A percentile compares a stretch with the other conserved stretches of the same genome.
phyloP scores from a whole-genome alignment of 2,888 invertebrate genomes.

The Neria commutata region DNA sequence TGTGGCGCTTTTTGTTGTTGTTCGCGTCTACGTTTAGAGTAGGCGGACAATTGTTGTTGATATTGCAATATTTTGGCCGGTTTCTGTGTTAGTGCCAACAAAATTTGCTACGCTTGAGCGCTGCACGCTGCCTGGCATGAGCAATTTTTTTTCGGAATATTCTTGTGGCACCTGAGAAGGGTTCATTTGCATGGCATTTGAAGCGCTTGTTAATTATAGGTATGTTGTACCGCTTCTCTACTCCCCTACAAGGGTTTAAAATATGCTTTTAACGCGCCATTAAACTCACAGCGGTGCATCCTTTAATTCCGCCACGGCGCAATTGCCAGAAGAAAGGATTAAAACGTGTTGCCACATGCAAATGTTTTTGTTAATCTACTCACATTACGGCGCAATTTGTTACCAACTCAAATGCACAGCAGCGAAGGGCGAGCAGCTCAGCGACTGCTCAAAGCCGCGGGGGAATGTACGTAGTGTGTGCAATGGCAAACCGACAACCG shows the following conservation, averaged over 20 bases:
- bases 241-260: constrained; percentile 5
- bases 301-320: constrained; percentile 2
- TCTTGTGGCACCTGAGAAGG: no score
- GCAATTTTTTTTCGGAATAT: no score
- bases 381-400: constrained; percentile 42
- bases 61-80: constrained; percentile 40
- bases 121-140: no score
- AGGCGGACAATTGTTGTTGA: constrained; percentile 46
- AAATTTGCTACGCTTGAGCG: constrained; percentile 1
- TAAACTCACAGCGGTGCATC: constrained; percentile 22
- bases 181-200: no score
- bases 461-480: background rate
- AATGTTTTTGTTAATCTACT: constrained; percentile 40
- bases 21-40: constrained; percentile 17
- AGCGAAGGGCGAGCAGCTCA: background rate
- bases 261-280: constrained; percentile 24
- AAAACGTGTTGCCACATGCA: constrained; percentile 38
- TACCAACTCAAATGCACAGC: constrained; percentile 15
- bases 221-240: constrained; percentile 1
- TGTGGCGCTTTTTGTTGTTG: constrained; percentile 17
- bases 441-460: background rate
- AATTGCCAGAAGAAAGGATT: constrained; percentile 32
- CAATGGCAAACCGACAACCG: background rate
- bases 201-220: constrained; percentile 2
- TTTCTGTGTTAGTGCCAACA: no score